A percentile compares a stretch with the other conserved stretches of the same genome.
Conservation (phyloP, 2,797 vertebrate genomes). For the Chrosomus eos region DNA sequence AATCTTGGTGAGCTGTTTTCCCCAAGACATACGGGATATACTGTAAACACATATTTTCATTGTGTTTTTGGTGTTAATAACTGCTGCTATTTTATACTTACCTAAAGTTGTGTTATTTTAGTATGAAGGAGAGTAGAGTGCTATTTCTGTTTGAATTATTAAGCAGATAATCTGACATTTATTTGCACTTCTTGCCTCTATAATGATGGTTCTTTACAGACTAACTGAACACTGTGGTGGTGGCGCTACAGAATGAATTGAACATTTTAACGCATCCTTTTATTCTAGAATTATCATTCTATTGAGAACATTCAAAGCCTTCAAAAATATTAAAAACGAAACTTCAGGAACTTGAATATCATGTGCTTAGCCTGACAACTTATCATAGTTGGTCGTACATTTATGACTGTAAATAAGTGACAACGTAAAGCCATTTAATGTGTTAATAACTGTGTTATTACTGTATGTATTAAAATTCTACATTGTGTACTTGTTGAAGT, state of each 20-base stretch:
- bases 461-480: conserved; percentile 43
- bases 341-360: background rate
- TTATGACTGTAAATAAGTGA: conserved; percentile 34
- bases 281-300: background rate
- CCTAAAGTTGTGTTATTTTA: conserved; percentile 19
- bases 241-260: conserved; percentile 1
- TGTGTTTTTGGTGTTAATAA: conserved; percentile 27
- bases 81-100: conserved; percentile 46
- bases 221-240: background rate
- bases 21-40: conserved; percentile 15
- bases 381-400: conserved; percentile 4
- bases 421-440: conserved; percentile 16
- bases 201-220: background rate
- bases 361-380: conserved; percentile 20
- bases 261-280: background rate
- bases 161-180: background rate
- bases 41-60: conserved; percentile 1
- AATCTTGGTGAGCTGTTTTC: conserved; percentile 9
- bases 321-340: background rate
- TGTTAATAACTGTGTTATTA: conserved; percentile 7
- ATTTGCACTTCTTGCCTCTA: conserved; percentile 9
- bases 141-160: conserved; percentile 18
- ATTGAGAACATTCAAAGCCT: conserved; percentile 15
- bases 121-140: background rate
- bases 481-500: conserved; percentile 39